phyloP scores from a whole-genome alignment of 2,888 invertebrate genomes.

The Hoplodrina ambigua region DNA sequence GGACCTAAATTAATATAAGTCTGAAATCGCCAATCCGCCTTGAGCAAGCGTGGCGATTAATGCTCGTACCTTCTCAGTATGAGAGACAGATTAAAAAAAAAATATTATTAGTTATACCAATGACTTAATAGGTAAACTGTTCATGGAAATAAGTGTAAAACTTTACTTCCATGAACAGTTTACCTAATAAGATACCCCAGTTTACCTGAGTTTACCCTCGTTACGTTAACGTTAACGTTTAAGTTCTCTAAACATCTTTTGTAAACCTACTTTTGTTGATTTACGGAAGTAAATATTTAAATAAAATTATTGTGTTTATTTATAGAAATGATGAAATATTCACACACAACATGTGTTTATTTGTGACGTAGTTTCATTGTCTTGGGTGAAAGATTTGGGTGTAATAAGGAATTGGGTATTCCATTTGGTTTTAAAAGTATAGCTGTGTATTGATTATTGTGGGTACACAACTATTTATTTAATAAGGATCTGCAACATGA shows the following conservation, averaged over 20 bases:
- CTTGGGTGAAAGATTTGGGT: background rate
- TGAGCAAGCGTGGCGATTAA: no score
- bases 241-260: background rate
- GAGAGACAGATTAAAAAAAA: no score
- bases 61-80: no score
- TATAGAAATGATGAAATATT: slow-evolving; percentile 14
- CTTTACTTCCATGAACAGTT: slow-evolving; percentile 26
- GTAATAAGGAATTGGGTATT: background rate
- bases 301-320: slow-evolving; percentile 5
- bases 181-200: slow-evolving; percentile 21
- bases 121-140: no score
- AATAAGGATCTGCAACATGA: no score
- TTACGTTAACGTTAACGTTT: no score
- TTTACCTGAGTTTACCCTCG: slow-evolving; percentile 1
- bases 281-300: slow-evolving; percentile 24
- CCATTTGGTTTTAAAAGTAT: background rate
- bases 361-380: background rate
- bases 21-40: no score
- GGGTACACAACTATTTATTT: no score
- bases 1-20: no score
- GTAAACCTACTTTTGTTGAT: slow-evolving; percentile 20
- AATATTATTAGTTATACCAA: no score
- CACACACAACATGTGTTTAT: background rate
- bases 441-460: no score
- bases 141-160: no score